Base-by-base conservation (phyloP, 2,797 vertebrate species). In the Crax fasciolata region DNA sequence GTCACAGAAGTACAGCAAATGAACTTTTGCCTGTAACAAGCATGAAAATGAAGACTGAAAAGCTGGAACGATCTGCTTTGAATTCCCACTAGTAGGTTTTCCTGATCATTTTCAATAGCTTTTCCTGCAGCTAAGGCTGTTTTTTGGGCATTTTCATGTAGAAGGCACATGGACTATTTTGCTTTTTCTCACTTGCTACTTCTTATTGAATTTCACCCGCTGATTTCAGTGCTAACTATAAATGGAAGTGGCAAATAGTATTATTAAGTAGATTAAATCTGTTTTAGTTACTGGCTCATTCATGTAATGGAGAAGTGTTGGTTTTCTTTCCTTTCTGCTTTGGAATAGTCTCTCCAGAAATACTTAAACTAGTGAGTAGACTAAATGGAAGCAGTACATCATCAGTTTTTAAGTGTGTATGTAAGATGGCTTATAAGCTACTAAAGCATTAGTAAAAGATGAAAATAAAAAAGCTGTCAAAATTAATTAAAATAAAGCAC, bases 191-290 rank as follows among this genome's bases (percentile, higher is more conserved):
- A 0, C 90, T 96, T 82, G 32, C n/a, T 11, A 35, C 25, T 88
- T 80, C 54, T 87, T 86, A 51, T 55, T 92, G 68, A 78, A 87
- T 92, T 94, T 96, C 48, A 81, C 30, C 19, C 51, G 9, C 46
- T 62, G 68, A 66, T 93, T 92, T 85, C 35, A 85, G 8, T 72
- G 39, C 39, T 85, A 85, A 63, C 76, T 95, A 27, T 66, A 88
- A 91, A 81, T 78, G 62, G 43, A 52, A 87, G 59, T 93, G 58
- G 32, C 46, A 87, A 93, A 85, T 57, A 74, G 44, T 81, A 25
- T 84, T 77, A 84, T 89, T 92, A 87, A 23, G 51, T 65, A 89
- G 81, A 75, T 94, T 90, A 84, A 90, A 95, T 71, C 58, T 92
- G 32, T 87, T 48, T 68, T 87, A 84, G 78, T 55, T 93, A 55